A percentile compares a stretch with the other conserved stretches of the same genome.
phyloP scores from a whole-genome alignment of 1,140 invertebrate species.

The Panagrolaimus sp. region DNA sequence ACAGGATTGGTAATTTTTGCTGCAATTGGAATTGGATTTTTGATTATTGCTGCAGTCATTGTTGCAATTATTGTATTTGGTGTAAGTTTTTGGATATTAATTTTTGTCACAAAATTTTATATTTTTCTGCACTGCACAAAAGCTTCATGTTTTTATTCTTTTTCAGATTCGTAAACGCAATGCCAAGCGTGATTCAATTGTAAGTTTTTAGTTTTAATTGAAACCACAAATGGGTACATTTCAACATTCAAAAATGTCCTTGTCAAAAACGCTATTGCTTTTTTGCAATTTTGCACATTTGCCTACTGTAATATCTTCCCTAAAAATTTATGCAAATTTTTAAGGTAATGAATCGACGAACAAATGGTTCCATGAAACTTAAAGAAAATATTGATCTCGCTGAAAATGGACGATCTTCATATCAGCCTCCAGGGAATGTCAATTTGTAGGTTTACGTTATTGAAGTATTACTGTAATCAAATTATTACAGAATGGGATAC shows the following conservation, averaged over 20 bases:
- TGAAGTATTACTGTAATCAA: background rate
- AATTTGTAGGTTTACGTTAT: background rate
- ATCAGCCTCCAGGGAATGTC: background rate
- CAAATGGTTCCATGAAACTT: constrained; percentile 2
- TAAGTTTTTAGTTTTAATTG: background rate
- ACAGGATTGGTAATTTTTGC: background rate
- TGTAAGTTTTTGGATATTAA: background rate
- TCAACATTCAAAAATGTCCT: too few relatives aligned
- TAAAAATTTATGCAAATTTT: background rate
- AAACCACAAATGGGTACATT: too few relatives aligned
- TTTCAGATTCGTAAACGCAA: constrained; percentile 3
- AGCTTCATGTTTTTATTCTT: background rate
- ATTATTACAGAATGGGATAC: background rate
- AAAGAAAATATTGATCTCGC: constrained; percentile 1
- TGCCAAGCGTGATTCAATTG: background rate
- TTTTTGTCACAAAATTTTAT: background rate
- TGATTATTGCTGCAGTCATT: constrained; percentile 7
- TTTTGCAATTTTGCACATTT: background rate
- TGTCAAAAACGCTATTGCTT: too few relatives aligned
- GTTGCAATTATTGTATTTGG: constrained; percentile 7
- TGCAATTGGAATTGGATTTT: background rate
- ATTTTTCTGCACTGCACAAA: background rate
- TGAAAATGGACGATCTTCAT: constrained; percentile 1
- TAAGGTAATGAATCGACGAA: background rate
- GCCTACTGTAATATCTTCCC: background rate